A percentile compares a stretch with the other conserved stretches of the same genome.
Evolutionary conservation across 2,797 vertebrate species (phyloP).

Genomic region (Sebastes vulpes): DNA sequence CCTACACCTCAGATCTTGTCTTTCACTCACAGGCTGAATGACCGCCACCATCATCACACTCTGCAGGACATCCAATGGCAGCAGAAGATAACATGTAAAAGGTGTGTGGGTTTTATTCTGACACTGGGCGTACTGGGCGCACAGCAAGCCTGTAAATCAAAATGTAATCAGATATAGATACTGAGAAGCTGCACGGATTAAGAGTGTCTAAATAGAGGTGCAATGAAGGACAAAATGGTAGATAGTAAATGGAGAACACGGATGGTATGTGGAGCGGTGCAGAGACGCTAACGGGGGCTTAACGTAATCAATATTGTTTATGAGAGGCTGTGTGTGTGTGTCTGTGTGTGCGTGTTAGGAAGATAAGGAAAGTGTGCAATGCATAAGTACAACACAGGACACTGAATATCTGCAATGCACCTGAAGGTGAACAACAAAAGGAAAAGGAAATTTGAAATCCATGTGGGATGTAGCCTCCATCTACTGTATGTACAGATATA

Average conservation of each 20-base stretch:
- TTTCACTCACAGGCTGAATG: slow-evolving; percentile 5
- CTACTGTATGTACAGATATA: not conserved
- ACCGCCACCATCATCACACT: slow-evolving; percentile 4
- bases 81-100: slow-evolving; percentile 6
- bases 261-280: slow-evolving; percentile 18
- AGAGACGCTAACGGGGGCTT: slow-evolving; percentile 25
- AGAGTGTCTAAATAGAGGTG: slow-evolving; percentile 47
- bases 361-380: slow-evolving; percentile 42
- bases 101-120: slow-evolving; percentile 5
- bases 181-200: slow-evolving; percentile 44
- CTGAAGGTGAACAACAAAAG: slow-evolving; percentile 33
- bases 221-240: slow-evolving; percentile 63
- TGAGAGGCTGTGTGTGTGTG: slow-evolving; percentile 22
- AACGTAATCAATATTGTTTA: slow-evolving; percentile 65
- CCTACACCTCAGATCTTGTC: slow-evolving; percentile 38
- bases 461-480: not conserved
- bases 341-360: slow-evolving; percentile 1
- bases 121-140: not conserved
- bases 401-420: slow-evolving; percentile 18
- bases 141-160: slow-evolving; percentile 24
- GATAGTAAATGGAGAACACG: slow-evolving; percentile 30
- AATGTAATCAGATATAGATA: slow-evolving; percentile 56
- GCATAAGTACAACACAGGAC: slow-evolving; percentile 14
- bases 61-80: slow-evolving; percentile 23
- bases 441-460: not conserved